Conservation (phyloP, 2,888 invertebrate species). For the Phalera bucephala region DNA sequence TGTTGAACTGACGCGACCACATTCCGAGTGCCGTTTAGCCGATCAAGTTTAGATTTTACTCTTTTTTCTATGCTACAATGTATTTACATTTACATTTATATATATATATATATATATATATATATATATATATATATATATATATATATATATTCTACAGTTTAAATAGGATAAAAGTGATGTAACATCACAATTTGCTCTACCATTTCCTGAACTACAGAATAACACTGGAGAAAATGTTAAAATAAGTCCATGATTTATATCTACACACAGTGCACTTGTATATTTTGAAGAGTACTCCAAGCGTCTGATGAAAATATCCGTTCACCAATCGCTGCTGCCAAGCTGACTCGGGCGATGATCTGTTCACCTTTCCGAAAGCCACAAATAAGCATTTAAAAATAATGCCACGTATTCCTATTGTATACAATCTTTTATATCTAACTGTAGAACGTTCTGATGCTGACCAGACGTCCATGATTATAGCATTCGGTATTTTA, state of each 20-base stretch:
- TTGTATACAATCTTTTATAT: slow-evolving; percentile 40
- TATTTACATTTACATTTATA: too few relatives aligned
- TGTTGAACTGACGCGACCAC: slow-evolving; percentile 52
- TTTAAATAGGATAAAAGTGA: too few relatives aligned
- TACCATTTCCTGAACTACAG: not conserved
- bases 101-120: too few relatives aligned
- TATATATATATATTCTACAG: too few relatives aligned
- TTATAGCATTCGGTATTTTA: slow-evolving; percentile 53
- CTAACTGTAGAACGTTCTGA: slow-evolving; percentile 35
- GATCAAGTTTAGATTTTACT: slow-evolving; percentile 28
- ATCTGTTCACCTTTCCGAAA: slow-evolving; percentile 29
- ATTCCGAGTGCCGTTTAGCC: slow-evolving; percentile 56
- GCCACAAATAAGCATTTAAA: slow-evolving; percentile 36
- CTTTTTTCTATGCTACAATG: slow-evolving; percentile 33
- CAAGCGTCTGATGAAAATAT: slow-evolving; percentile 20
- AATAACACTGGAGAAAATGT: not conserved
- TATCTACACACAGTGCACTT: not conserved
- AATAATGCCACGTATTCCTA: slow-evolving; percentile 36
- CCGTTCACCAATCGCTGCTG: slow-evolving; percentile 15
- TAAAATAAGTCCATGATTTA: not conserved
- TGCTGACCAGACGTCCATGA: slow-evolving; percentile 46
- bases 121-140: too few relatives aligned
- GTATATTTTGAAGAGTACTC: not conserved
- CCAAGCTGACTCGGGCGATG: slow-evolving; percentile 27
- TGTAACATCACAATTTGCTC: too few relatives aligned